Evolutionary conservation across 2,797 vertebrate species (phyloP).

Genomic region (Sebastes oblongus): DNA sequence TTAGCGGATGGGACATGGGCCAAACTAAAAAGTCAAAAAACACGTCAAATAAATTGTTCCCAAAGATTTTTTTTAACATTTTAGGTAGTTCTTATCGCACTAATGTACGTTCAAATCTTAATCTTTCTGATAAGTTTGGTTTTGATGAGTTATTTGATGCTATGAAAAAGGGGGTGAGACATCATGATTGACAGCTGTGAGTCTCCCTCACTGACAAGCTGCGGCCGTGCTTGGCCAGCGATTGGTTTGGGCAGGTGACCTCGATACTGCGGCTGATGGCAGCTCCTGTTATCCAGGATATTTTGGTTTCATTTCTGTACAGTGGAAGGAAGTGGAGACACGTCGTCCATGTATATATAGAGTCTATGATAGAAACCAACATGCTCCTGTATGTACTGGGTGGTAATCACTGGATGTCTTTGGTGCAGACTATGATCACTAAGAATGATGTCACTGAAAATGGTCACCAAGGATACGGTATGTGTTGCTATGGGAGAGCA

Average conservation of each 20-base stretch:
- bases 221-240: background rate
- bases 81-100: too few relatives aligned
- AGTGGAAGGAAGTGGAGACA: too few relatives aligned
- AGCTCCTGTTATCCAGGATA: too few relatives aligned
- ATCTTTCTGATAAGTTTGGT: background rate
- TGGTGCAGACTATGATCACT: constrained; percentile 20
- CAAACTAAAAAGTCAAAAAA: background rate
- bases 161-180: background rate
- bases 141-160: background rate
- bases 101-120: background rate
- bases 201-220: background rate
- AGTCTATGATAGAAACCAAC: background rate
- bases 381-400: constrained; percentile 6
- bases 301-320: too few relatives aligned
- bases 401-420: constrained; percentile 6
- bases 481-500: constrained; percentile 53
- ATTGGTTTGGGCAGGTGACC: too few relatives aligned
- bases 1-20: background rate
- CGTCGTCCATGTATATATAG: too few relatives aligned
- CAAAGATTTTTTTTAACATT: too few relatives aligned
- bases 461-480: constrained; percentile 18
- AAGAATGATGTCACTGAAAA: constrained; percentile 17
- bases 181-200: background rate
- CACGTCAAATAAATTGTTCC: background rate
- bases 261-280: too few relatives aligned